Evolutionary conservation across 2,113 vertebrate genomes (phyloP).

Genomic region (Zeus faber): DNA sequence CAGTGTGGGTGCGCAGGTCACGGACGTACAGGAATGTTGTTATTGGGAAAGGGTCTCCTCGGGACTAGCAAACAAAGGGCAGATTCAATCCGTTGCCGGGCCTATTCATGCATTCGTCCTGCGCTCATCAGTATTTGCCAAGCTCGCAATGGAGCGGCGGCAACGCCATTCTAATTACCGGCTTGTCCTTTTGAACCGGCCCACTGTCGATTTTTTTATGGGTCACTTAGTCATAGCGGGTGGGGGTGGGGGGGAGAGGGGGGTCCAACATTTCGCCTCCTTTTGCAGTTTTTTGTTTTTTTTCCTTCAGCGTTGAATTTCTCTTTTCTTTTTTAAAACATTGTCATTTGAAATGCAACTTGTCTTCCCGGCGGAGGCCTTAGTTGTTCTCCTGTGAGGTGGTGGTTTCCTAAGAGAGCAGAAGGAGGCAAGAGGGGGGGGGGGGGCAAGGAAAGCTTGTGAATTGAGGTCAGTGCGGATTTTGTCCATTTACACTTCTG

Average conservation of each 20-base stretch:
- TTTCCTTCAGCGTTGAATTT: constrained; percentile 19
- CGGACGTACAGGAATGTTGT: constrained; percentile 73
- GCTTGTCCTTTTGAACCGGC: constrained; percentile 54
- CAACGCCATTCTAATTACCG: constrained; percentile 71
- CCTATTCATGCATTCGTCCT: constrained; percentile 68
- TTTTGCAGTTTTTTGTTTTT: constrained; percentile 37
- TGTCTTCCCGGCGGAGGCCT: constrained; percentile 25
- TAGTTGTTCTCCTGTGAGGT: constrained; percentile 91
- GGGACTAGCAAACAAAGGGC: constrained; percentile 68
- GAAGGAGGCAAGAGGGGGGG: too few species aligned
- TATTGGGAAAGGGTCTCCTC: constrained; percentile 65
- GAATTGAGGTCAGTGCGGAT: too few species aligned
- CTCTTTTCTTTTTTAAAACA: constrained; percentile 34
- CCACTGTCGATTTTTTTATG: constrained; percentile 49
- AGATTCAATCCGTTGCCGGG: constrained; percentile 69
- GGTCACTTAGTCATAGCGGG: constrained; percentile 45
- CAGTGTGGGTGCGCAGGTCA: constrained; percentile 63
- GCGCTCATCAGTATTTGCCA: constrained; percentile 65
- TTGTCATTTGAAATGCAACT: constrained; percentile 9
- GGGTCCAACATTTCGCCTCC: constrained; percentile 42
- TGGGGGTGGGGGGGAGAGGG: too few species aligned
- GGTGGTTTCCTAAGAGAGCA: constrained; percentile 70
- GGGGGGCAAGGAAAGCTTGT: too few species aligned
- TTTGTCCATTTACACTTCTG: too few species aligned
- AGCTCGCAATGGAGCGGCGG: constrained; percentile 53